Base-by-base conservation (phyloP, 2,113 vertebrate species). In the Caracal caracal region DNA sequence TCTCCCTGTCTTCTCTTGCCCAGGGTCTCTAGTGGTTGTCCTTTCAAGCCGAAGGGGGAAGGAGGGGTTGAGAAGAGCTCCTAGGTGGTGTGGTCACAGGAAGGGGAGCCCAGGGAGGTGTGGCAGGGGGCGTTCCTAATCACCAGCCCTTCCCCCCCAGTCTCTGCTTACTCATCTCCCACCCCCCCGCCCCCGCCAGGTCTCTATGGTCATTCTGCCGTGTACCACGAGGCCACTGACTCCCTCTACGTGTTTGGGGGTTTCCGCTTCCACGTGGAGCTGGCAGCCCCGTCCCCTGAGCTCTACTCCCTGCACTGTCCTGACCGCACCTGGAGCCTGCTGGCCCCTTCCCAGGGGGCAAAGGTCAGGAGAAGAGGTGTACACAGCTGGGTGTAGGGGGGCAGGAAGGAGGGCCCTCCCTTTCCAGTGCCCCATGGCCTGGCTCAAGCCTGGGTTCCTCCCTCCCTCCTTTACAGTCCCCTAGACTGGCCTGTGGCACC, bases 241-340 rank as follows among this genome's bases (percentile, higher is more conserved):
- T 99, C 99, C 4, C 96, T 99, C 73, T 99, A 99, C 3, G 99
- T 99, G 40, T 99, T 99, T 70, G 99, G 99, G n/a, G 99, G 99
- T 43, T 99, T 99, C 89, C 99, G 99, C 68, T 99, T 99, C 93
- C 99, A 99, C 0, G 99, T 99, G 53, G 99, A 99, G 96, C 98
- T 99, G n/a, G 99, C 99, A 5, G 99, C 99, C 53, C 99, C 99
- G 0, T 99, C 99, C 30, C 98, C 99, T 0, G 99, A 99, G 80
- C 99, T 99, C 19, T 99, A 99, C 96, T 99, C 99, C 87, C 97
- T 99, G 68, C 99, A 99, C 94, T 99, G 99, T 96, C 99, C 99
- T 40, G 99, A 99, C 97, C 98, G 99, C 12, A 99, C 99, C 93
- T 99, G 99, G 99, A 99, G 99, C 85, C 98, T 99, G 82, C 98